These are phyloP conservation scores for Piscicola geometra DNA, from an alignment of 2,888 invertebrate genomes.

Conservation along the genomic window DNA sequence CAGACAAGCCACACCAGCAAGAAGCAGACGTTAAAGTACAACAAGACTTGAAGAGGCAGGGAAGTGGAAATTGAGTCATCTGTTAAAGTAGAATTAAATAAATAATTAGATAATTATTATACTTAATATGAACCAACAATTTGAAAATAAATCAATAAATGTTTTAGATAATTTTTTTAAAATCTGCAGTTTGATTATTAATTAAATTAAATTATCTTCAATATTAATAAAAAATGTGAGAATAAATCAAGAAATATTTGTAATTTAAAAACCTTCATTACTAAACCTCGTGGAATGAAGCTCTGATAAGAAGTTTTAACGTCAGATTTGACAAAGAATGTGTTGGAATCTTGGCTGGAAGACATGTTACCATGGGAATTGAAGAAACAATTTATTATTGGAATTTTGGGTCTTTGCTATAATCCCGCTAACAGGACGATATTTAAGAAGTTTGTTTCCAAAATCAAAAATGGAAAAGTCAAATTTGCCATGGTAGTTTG, in stretches of 20 bases:
- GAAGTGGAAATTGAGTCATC: background rate
- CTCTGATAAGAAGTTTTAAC: background rate
- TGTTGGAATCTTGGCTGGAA: background rate
- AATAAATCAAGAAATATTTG: no score
- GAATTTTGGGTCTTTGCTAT: background rate
- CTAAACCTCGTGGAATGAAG: background rate
- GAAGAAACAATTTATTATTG: background rate
- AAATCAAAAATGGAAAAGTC: background rate
- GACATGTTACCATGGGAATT: background rate
- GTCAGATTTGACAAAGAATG: background rate
- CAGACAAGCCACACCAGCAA: background rate
- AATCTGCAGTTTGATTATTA: no score
- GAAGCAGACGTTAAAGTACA: background rate
- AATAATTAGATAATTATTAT: no score
- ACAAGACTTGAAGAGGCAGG: background rate
- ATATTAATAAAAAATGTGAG: no score
- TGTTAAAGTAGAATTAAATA: no score
- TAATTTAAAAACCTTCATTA: no score
- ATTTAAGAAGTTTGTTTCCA: background rate
- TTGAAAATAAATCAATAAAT: no score
- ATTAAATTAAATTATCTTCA: no score
- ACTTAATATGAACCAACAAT: no score
- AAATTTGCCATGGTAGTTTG: conserved; percentile 71
- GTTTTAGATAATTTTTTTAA: no score
- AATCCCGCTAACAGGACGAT: background rate